Evolutionary conservation across 2,113 vertebrate species (phyloP), one percentile per base, ranked within the genome.

Genomic region (Rhinopomastus cyanomelas): DNA sequence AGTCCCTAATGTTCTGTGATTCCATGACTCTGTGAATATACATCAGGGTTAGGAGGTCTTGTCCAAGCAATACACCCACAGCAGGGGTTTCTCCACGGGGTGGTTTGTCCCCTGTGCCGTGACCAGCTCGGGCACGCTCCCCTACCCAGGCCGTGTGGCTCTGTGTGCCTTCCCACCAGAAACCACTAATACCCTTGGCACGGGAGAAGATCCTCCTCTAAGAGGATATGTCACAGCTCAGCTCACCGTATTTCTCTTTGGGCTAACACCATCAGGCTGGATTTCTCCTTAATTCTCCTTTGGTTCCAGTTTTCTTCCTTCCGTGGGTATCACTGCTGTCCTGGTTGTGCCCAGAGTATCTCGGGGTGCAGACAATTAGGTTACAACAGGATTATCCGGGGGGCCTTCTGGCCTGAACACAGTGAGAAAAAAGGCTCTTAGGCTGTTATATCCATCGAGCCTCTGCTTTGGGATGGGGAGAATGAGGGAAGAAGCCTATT

Each of bases 221-320:
- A 93, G 74, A 95, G 92, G 93, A 92, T 82, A 87, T 85, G 87
- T 90, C 90, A 94, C 93, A 93, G 77, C 84, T 90, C 83, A 79
- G 62, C 83, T 91, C 90, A 59, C 62, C 81, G 46, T 84, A 71
- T 89, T 94, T 88, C 88, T 57, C 37, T 82, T 59, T 0, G 18
- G 76, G 64, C 66, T 94, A 94, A 91, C 69, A 90, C 19, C 73
- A 95, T 27, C 82, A 83, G 85, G 51, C 49, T 93, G 84, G 66
- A 94, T 93, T 93, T 92, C 55, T 81, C 59, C 78, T 74, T 95
- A 87, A 93, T 94, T 95, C 81, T 90, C 69, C 89, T 86, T 94
- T 82, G 82, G 91, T 95, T 95, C 81, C 86, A 93, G 66, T 16
- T 89, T 91, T 91, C n/a, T n/a, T 77, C 37, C 80, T 81, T 80